Evolutionary conservation across 2,888 invertebrate genomes (phyloP), one percentile per base, ranked within the genome.

Genomic region (Pollenia griseotomentosa): DNA sequence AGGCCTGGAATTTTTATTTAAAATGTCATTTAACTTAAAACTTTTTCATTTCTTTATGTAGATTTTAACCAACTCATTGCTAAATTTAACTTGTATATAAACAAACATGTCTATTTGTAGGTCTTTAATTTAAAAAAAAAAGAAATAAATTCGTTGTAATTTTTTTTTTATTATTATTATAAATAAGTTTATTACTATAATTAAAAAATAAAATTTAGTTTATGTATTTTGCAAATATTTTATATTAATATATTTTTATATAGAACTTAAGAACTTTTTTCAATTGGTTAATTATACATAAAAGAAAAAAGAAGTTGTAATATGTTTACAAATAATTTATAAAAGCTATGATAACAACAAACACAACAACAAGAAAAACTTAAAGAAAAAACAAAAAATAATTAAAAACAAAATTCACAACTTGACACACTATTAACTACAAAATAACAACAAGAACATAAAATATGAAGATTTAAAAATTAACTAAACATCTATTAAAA

Each of bases 311-410:
- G 55, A 40, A 77, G 87, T 87, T 87, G 87, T 87, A 87, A 82
- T 87, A 87, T 87, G 87, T 83, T 82, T 81, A 86, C 77, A 75
- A 53, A 46, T 80, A 75, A 83, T 51, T 82, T 78, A 81, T 68
- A 87, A 80, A 74, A 82, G 84, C 73, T 87, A 84, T 84, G 81
- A 87, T 78, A 78, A 87, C 44, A 77, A 80, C 55, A 80, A 79
- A 51, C 14, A 70, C 46, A 83, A 75, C 8, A 83, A 53, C 48
- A 65, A 53, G 12, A 63, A 55, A 53, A 57, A 51, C 51, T 9
- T 70, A 6, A 33, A 68, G 48, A 12, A 65, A 19, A 75, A 74
- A 61, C 61, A 78, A 71, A 59, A 19, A 74, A 57, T 55, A 59
- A 77, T 46, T 46, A 16, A 77, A n/a, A 86, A 77, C 66, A 79